These are phyloP conservation scores for Xenopus laevis DNA, from an alignment of 2,113 vertebrate species.

Conservation along the genomic window DNA sequence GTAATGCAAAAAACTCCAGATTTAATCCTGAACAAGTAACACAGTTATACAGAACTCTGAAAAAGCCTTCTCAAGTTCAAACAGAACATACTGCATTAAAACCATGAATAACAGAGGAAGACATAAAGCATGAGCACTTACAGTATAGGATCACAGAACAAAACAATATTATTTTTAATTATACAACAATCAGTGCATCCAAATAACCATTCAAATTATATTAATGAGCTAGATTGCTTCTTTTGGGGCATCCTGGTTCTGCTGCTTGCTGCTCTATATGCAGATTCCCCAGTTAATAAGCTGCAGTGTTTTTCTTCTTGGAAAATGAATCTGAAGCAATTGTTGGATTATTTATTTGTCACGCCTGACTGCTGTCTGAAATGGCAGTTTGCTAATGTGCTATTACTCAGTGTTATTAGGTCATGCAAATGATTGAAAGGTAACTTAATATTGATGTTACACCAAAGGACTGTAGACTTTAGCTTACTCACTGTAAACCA, in stretches of 20 bases:
- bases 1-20: not conserved
- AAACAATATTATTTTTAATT: conserved; percentile 43
- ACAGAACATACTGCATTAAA: conserved; percentile 7
- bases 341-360: conserved; percentile 74
- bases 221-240: conserved; percentile 69
- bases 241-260: conserved; percentile 56
- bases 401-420: conserved; percentile 80
- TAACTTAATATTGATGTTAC: conserved; percentile 56
- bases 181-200: conserved; percentile 57
- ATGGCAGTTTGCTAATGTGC: conserved; percentile 73
- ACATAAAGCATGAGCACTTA: conserved; percentile 56
- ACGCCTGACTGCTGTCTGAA: conserved; percentile 71
- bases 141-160: conserved; percentile 48
- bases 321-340: conserved; percentile 70
- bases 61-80: conserved; percentile 29
- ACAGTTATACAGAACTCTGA: not conserved
- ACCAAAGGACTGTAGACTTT: too few species aligned
- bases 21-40: not conserved
- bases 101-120: conserved; percentile 33
- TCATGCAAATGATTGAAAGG: conserved; percentile 69
- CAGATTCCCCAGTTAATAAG: conserved; percentile 74
- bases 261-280: conserved; percentile 54
- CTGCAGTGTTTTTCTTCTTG: conserved; percentile 67
- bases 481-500: too few species aligned
- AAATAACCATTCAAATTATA: conserved; percentile 65